Evolutionary conservation across 2,113 vertebrate genomes (phyloP).

Genomic region (Galeopterus variegatus): DNA sequence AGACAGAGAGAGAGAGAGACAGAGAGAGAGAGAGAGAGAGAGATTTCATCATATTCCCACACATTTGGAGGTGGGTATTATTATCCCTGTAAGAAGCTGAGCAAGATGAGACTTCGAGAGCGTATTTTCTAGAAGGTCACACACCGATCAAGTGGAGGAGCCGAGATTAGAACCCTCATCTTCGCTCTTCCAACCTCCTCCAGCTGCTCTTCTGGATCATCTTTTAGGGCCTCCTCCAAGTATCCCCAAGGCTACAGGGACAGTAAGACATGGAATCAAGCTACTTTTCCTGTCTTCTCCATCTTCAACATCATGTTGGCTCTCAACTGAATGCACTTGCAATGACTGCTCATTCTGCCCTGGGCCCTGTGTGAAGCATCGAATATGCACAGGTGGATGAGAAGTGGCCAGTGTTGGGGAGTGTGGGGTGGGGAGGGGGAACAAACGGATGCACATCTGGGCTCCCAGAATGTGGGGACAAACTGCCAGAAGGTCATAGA

Average conservation of each 20-base stretch:
- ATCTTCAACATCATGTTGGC: neutral
- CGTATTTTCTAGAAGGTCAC: too few species aligned
- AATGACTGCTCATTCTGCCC: accelerated
- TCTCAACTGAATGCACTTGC: neutral
- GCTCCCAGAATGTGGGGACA: neutral
- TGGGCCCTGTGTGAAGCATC: neutral
- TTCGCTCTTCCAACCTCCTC: neutral
- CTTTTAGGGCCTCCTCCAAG: neutral
- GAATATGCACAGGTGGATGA: neutral
- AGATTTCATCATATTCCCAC: too few species aligned
- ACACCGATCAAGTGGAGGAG: accelerated
- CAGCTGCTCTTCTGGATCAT: too few species aligned
- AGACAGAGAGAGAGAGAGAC: too few species aligned
- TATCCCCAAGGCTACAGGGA: neutral
- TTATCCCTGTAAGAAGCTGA: neutral
- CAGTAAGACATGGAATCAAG: neutral
- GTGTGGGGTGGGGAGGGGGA: neutral
- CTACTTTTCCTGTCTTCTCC: accelerated
- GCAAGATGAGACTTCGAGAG: neutral
- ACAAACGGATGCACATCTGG: neutral
- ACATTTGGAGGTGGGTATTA: neutral
- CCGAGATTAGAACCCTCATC: accelerated
- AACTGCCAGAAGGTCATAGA: neutral
- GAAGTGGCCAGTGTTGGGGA: neutral
- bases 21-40: too few species aligned